These are phyloP conservation scores for Drosophila mettleri DNA, from an alignment of 2,888 invertebrate species.

Conservation along the genomic window DNA sequence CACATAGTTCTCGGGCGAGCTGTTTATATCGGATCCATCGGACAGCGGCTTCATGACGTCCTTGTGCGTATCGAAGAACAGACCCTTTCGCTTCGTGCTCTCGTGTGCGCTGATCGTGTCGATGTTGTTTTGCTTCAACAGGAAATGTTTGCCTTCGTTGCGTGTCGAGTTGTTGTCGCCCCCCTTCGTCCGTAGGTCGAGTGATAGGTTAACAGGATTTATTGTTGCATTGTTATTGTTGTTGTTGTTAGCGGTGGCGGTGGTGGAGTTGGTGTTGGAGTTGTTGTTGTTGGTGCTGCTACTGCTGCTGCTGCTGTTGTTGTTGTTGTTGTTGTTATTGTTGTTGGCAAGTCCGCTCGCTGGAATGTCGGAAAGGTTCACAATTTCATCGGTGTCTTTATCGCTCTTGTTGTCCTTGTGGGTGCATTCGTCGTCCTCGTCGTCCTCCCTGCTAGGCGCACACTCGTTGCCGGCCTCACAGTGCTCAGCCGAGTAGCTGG, in stretches of 20 bases:
- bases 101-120: constrained; percentile 61
- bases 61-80: constrained; percentile 86
- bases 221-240: constrained; percentile 88
- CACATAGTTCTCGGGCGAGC: constrained; percentile 93
- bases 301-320: constrained; percentile 76
- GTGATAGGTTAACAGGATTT: constrained; percentile 92
- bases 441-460: constrained; percentile 50
- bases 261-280: constrained; percentile 85
- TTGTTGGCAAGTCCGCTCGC: constrained; percentile 63
- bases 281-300: constrained; percentile 84
- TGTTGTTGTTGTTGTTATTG: constrained; percentile 84
- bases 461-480: constrained; percentile 84
- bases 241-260: constrained; percentile 83
- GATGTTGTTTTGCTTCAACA: constrained; percentile 50
- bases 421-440: constrained; percentile 39
- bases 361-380: constrained; percentile 73
- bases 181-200: constrained; percentile 87
- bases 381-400: constrained; percentile 72
- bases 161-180: constrained; percentile 74
- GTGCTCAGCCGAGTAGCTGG: constrained; percentile 73
- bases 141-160: constrained; percentile 50
- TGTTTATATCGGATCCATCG: constrained; percentile 89
- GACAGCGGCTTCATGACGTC: constrained; percentile 87
- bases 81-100: constrained; percentile 76
- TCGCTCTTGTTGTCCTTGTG: constrained; percentile 72